Conservation (phyloP, 92 coral and sea anemone genomes). For the Diadumene lineata region DNA sequence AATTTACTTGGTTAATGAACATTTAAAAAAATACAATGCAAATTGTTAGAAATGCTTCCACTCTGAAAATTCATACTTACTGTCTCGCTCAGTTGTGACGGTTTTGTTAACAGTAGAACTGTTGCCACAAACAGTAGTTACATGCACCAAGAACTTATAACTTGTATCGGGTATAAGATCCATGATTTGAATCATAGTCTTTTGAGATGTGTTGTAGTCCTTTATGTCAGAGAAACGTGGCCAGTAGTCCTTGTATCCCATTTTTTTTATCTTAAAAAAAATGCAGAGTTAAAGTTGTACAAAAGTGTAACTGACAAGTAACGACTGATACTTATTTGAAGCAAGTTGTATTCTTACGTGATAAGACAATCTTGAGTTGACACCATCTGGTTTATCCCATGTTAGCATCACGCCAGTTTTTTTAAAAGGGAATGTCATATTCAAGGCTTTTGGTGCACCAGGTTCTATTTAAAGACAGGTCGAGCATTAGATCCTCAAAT, state of each 20-base stretch:
- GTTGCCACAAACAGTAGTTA: slow-evolving; percentile 8
- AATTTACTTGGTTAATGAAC: background rate
- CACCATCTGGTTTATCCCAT: background rate
- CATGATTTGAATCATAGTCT: background rate
- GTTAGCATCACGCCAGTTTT: background rate
- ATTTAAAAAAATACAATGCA: no score
- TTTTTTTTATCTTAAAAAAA: background rate
- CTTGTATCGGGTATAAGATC: slow-evolving; percentile 15
- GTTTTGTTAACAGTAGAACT: background rate
- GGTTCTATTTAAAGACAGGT: background rate
- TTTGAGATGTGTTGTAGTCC: background rate
- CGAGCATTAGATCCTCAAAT: background rate
- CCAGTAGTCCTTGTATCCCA: slow-evolving; percentile 15
- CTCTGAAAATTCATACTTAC: background rate
- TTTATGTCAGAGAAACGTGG: background rate
- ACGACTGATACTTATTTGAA: no score
- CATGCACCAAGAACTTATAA: slow-evolving; percentile 12
- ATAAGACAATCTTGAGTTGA: background rate
- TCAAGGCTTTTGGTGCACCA: background rate
- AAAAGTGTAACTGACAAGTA: no score
- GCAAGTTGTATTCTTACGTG: no score
- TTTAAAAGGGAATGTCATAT: background rate
- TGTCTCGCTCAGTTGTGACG: background rate
- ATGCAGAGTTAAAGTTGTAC: no score
- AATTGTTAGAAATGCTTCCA: background rate